Evolutionary conservation across 2,113 vertebrate genomes (phyloP), one percentile per base, ranked within the genome.

Genomic region (Steatornis caripensis): DNA sequence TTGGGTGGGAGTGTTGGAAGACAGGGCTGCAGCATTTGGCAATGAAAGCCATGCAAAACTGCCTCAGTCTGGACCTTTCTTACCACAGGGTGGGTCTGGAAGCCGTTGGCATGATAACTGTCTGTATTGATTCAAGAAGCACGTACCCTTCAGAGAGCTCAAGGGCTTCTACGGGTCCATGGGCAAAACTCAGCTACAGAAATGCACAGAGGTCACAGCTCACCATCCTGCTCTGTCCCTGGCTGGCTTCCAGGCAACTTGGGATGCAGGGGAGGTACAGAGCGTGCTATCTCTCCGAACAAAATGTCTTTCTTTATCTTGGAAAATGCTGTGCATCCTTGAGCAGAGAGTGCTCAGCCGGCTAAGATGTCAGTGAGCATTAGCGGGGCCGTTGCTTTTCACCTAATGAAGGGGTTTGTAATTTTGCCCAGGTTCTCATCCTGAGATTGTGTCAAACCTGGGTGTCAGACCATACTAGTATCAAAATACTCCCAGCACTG

Each of bases 201-300:
- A 58, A 22, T 2, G 5, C 30, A 17, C 15, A 12, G 57, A 61
- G 46, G 71, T 78, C 39, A 22, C 11, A 5, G 80, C 66, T 93
- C 10, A 0, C 12, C 2, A 3, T 43, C 70, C 70, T 23, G 14
- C 46, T 54, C 36, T 3, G 3, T 16, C 22, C 46, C 51, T 75
- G 84, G 62, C 58, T 76, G 48, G 4, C 39, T 24, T 58, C 94
- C 55, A 84, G 79, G 48, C 37, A 55, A n/a, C 37, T 37, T 0
- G 0, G 69, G 82, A 62, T 84, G 75, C 65, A 75, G 48, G 60
- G 57, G 36, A 85, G 79, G 74, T 2, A 2, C 65, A 27, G 74
- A 80, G 21, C 0, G 0, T 81, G 10, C 68, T 39, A 57, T 66
- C 54, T 37, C 18, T 72, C 57, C 0, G 2, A 76, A 69, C 45